Conservation (phyloP, 2,888 invertebrate genomes). For the Smittia aterrima region DNA sequence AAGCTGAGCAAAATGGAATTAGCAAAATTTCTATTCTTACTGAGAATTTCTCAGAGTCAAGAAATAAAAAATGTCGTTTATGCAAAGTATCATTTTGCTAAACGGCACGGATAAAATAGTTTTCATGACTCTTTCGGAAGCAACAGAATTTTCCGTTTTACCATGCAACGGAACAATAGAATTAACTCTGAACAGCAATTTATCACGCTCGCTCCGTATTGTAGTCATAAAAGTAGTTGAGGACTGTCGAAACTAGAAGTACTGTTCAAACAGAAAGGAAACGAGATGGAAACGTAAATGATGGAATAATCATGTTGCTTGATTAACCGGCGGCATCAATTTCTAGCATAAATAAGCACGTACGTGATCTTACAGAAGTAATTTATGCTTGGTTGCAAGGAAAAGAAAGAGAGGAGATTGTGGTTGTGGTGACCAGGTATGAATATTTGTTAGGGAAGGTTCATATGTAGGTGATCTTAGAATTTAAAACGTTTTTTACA, state of each 20-base stretch:
- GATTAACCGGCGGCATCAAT: conserved; percentile 27
- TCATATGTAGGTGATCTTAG: no score
- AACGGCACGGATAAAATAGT: not conserved
- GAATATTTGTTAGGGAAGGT: no score
- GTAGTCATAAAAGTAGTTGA: not conserved
- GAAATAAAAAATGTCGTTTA: not conserved
- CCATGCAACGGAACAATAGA: not conserved
- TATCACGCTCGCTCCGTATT: not conserved
- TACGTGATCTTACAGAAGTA: conserved; percentile 16
- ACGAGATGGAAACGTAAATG: conserved; percentile 1
- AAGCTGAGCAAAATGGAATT: not conserved
- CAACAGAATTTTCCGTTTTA: not conserved
- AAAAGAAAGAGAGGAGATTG: not conserved
- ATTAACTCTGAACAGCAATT: not conserved
- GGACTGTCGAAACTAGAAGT: not conserved
- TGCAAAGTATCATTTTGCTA: not conserved
- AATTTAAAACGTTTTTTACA: no score
- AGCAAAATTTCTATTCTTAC: no score
- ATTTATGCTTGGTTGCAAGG: not conserved
- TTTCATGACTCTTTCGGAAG: not conserved
- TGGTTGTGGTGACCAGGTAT: not conserved
- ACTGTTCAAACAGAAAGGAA: not conserved
- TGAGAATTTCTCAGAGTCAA: no score
- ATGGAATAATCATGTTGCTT: conserved; percentile 18
- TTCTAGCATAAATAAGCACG: conserved; percentile 4